These are phyloP conservation scores for Nemurella pictetii DNA, from an alignment of 2,888 invertebrate species.

Conservation along the genomic window DNA sequence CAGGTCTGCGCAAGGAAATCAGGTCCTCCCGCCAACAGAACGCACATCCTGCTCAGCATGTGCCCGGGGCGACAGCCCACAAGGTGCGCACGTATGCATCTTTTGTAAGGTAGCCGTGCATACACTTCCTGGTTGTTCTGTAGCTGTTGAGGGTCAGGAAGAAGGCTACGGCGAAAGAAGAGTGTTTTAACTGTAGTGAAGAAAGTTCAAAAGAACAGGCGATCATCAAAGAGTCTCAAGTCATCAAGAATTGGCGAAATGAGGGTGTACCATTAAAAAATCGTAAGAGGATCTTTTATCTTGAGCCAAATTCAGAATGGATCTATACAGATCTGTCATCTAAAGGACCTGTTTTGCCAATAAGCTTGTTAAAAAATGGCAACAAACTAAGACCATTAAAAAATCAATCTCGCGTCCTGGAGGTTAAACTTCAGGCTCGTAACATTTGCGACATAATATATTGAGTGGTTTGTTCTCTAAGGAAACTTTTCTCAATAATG, in stretches of 20 bases:
- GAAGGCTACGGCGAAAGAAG: constrained; percentile 4
- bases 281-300: background rate
- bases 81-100: background rate
- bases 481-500: background rate
- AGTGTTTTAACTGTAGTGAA: background rate
- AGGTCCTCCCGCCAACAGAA: background rate
- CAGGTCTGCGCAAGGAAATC: background rate
- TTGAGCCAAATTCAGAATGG: constrained; percentile 18
- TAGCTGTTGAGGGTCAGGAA: background rate
- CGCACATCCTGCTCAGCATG: background rate
- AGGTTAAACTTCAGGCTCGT: background rate
- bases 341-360: background rate
- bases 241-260: constrained; percentile 8
- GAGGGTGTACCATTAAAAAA: constrained; percentile 2
- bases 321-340: background rate
- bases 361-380: constrained; percentile 1
- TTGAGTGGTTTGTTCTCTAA: background rate
- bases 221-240: background rate
- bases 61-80: background rate
- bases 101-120: background rate
- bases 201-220: background rate
- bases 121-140: background rate
- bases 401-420: background rate
- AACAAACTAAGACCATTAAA: background rate
- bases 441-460: background rate